Evolutionary conservation across 2,888 invertebrate genomes (phyloP), one percentile per base, ranked within the genome.

Genomic region (Tanytarsus gracilentus): DNA sequence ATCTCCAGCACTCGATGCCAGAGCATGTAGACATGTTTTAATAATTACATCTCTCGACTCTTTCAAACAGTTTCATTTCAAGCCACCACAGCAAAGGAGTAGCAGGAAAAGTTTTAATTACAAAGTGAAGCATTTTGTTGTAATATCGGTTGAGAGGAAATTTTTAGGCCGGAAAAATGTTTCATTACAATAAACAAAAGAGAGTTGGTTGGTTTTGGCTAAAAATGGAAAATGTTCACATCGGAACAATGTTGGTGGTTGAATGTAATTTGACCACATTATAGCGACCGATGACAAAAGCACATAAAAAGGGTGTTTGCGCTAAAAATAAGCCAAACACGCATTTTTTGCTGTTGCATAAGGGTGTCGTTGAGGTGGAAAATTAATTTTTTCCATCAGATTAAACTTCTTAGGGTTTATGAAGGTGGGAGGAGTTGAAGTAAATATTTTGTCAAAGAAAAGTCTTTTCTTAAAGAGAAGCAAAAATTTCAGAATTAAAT

Each of bases 1-100:
- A n/a, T n/a, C n/a, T n/a, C n/a, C n/a, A n/a, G n/a, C n/a, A n/a
- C n/a, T n/a, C n/a, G n/a, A n/a, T n/a, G n/a, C n/a, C n/a, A n/a
- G n/a, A n/a, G n/a, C n/a, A n/a, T n/a, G 21, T n/a, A 49, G 26
- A 49, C 49, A 49, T 49, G 49, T 49, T 49, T 49, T 49, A 11
- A 49, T 49, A 49, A 49, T 49, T 49, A 49, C n/a, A 49, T 49
- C 14, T 49, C 14, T 18, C 49, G 21, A 26, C n/a, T 9, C 26
- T 25, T 8, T 23, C 21, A 44, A n/a, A 44, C 6, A 40, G 21
- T 5, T 23, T 7, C 18, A 44, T 40, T 40, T 18, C 2, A 36
- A 8, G 33, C 33, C 11, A 33, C 33, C 33, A 14, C n/a, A 36
- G 16, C 11, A 44, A 44, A 44, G 21, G 49, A 25, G 27, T 8